phyloP scores from a whole-genome alignment of 2,888 invertebrate species.

The Ennomos fuscantarius region DNA sequence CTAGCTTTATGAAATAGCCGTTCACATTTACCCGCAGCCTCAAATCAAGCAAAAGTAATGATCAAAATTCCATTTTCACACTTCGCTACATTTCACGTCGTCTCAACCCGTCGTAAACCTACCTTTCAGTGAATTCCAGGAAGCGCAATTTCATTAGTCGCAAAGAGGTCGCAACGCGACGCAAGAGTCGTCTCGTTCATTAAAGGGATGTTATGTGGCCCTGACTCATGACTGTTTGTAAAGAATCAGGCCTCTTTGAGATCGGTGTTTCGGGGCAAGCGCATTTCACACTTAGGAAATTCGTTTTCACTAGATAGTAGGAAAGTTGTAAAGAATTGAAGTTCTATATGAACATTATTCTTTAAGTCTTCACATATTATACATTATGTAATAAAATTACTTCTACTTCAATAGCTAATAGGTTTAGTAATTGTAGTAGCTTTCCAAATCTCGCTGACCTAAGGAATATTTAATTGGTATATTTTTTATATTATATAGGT shows the following conservation, averaged over 20 bases:
- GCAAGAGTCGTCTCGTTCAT: slow-evolving; percentile 65
- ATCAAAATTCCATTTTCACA: slow-evolving; percentile 40
- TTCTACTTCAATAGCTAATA: too few species aligned
- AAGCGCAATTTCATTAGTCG: slow-evolving; percentile 71
- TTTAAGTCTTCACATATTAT: too few species aligned
- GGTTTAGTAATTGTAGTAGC: too few species aligned
- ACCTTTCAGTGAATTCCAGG: slow-evolving; percentile 48
- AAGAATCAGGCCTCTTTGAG: slow-evolving; percentile 54
- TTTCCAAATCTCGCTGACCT: too few species aligned
- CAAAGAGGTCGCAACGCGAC: slow-evolving; percentile 58
- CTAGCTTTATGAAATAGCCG: background rate
- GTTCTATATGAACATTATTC: too few species aligned
- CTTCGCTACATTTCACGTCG: slow-evolving; percentile 35
- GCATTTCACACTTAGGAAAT: slow-evolving; percentile 4
- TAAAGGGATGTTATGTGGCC: slow-evolving; percentile 64
- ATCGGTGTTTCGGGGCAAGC: slow-evolving; percentile 25
- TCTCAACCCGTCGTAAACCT: slow-evolving; percentile 22
- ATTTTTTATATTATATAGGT: too few species aligned
- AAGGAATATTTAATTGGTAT: too few species aligned
- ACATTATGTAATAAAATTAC: too few species aligned
- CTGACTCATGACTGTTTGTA: slow-evolving; percentile 50
- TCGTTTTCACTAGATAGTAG: too few species aligned
- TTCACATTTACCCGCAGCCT: slow-evolving; percentile 1
- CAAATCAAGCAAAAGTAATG: slow-evolving; percentile 30
- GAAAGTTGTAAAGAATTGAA: too few species aligned